Evolutionary conservation across 2,113 vertebrate species (phyloP).

Genomic region (Lagopus leucura): DNA sequence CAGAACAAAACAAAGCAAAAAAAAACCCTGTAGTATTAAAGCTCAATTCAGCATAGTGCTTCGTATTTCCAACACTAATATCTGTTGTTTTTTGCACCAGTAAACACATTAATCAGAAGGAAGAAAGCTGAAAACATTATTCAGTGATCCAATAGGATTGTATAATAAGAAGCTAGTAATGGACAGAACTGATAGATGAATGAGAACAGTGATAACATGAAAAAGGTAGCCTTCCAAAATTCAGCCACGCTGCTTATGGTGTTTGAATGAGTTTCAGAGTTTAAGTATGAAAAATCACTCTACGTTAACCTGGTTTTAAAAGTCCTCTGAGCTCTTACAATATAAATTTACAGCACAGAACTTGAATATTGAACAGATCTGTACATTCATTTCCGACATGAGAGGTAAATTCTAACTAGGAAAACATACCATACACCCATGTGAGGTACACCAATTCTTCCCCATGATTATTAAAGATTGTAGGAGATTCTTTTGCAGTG

Average conservation of each 20-base stretch:
- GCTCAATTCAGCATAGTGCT: not conserved
- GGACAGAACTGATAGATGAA: slow-evolving; percentile 44
- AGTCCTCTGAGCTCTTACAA: not conserved
- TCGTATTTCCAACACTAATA: slow-evolving; percentile 23
- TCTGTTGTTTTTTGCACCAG: slow-evolving; percentile 41
- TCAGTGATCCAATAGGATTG: slow-evolving; percentile 50
- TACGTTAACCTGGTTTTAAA: not conserved
- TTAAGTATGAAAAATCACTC: slow-evolving; percentile 24
- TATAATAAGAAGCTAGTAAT: slow-evolving; percentile 20
- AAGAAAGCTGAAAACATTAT: slow-evolving; percentile 43
- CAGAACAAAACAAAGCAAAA: not conserved
- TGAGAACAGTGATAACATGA: slow-evolving; percentile 2
- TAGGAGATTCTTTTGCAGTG: not conserved
- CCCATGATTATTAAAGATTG: not conserved
- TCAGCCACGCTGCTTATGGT: not conserved
- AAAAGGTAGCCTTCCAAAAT: not conserved
- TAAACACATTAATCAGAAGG: slow-evolving; percentile 52
- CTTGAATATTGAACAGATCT: not conserved
- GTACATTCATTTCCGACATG: not conserved
- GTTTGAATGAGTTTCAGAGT: slow-evolving; percentile 20
- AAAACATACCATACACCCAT: fast-evolving
- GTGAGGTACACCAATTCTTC: not conserved
- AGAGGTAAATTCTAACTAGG: not conserved
- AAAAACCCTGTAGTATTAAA: not conserved
- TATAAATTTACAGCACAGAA: not conserved